These are phyloP conservation scores for Aquatica leii DNA, from an alignment of 2,888 invertebrate species.

Conservation along the genomic window DNA sequence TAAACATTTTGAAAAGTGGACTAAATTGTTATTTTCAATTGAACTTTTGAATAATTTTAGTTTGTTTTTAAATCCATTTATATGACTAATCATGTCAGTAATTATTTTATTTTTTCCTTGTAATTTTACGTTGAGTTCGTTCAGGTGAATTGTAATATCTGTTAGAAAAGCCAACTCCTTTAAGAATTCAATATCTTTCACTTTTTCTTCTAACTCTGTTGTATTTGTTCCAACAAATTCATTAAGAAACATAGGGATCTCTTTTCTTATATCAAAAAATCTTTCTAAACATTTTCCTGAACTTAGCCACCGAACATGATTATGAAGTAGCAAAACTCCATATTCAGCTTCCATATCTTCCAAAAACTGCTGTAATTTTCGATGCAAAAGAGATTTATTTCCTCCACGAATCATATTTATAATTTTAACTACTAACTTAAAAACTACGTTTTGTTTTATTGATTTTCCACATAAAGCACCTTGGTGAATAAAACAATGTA, in stretches of 20 bases:
- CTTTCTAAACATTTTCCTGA: no score
- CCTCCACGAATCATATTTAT: constrained; percentile 1
- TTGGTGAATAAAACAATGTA: no score
- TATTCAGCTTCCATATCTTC: not conserved
- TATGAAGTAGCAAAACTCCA: not conserved
- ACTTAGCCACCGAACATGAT: no score
- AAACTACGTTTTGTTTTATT: no score
- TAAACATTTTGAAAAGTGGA: no score
- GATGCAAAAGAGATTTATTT: constrained; percentile 1
- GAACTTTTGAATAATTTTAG: no score
- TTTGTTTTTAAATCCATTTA: not conserved
- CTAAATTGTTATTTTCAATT: no score
- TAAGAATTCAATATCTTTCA: not conserved
- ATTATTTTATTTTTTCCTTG: constrained; percentile 1
- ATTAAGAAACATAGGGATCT: not conserved
- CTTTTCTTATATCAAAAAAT: not conserved
- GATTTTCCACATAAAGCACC: no score
- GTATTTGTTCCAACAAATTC: constrained; percentile 4
- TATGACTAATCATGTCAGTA: constrained; percentile 1
- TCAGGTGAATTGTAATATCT: not conserved
- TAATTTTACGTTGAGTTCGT: not conserved
- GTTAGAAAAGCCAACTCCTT: not conserved
- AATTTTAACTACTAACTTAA: not conserved
- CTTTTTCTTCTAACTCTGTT: not conserved
- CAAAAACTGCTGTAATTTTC: not conserved